These are phyloP conservation scores for Nasonovia ribisnigri DNA, from an alignment of 2,888 invertebrate species.

Conservation along the genomic window DNA sequence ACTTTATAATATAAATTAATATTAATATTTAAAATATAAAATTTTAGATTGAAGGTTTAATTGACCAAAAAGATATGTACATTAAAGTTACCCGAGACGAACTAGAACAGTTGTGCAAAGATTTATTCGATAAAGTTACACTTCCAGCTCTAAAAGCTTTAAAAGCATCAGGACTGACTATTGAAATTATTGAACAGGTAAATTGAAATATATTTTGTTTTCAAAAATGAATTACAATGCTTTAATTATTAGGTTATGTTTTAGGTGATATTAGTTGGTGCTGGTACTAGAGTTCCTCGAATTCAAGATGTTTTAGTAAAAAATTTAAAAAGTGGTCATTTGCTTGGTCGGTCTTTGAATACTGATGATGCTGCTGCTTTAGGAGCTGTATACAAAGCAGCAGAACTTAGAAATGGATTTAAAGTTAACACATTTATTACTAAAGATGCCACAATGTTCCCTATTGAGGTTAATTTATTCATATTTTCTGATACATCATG, in stretches of 20 bases:
- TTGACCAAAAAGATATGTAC: slow-evolving; percentile 95
- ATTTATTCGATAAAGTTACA: slow-evolving; percentile 83
- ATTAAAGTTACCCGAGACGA: slow-evolving; percentile 84
- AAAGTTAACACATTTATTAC: slow-evolving; percentile 95
- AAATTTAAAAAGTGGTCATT: slow-evolving; percentile 77
- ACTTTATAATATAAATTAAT: background rate
- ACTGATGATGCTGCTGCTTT: slow-evolving; percentile 97
- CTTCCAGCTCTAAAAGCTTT: slow-evolving; percentile 87
- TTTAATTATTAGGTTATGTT: slow-evolving; percentile 64
- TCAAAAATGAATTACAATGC: background rate
- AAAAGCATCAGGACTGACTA: slow-evolving; percentile 78
- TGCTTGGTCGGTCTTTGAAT: slow-evolving; percentile 90
- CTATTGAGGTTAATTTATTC: slow-evolving; percentile 80
- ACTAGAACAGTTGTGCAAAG: slow-evolving; percentile 85
- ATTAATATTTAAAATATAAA: slow-evolving; percentile 8
- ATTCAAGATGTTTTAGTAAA: slow-evolving; percentile 82
- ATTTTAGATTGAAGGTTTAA: slow-evolving; percentile 85
- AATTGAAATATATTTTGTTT: background rate
- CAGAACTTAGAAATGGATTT: slow-evolving; percentile 94
- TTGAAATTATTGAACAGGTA: slow-evolving; percentile 72
- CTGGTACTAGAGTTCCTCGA: slow-evolving; percentile 87
- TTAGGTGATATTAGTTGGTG: slow-evolving; percentile 88
- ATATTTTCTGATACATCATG: background rate
- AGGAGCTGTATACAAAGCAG: slow-evolving; percentile 97
- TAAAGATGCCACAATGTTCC: slow-evolving; percentile 92